Conservation (phyloP, 1,140 invertebrate species). For the Aphidius ervi region DNA sequence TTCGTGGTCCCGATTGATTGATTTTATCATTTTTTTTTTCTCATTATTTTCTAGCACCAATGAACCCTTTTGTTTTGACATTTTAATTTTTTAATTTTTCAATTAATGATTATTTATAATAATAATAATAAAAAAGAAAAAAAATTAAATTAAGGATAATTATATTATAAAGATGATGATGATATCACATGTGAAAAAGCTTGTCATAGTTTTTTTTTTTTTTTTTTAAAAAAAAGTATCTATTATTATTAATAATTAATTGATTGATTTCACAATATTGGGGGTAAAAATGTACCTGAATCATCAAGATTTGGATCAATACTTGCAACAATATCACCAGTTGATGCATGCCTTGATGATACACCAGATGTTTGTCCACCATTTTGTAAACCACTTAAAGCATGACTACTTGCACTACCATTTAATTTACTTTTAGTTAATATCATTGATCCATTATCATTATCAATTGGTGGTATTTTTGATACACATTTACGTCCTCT, state of each 20-base stretch:
- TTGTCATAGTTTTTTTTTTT: no score
- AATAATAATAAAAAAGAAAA: no score
- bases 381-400: slow-evolving; percentile 39
- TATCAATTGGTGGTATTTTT: slow-evolving; percentile 42
- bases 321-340: slow-evolving; percentile 50
- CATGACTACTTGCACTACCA: slow-evolving; percentile 48
- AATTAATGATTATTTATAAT: no score
- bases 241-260: slow-evolving; percentile 43
- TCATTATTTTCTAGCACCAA: not conserved
- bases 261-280: slow-evolving; percentile 56
- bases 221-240: not conserved
- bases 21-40: not conserved
- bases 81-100: not conserved
- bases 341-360: slow-evolving; percentile 49
- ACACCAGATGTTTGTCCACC: slow-evolving; percentile 20
- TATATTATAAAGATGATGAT: no score
- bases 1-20: slow-evolving; percentile 16
- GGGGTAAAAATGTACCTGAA: slow-evolving; percentile 64
- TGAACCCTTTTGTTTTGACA: not conserved
- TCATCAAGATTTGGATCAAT: slow-evolving; percentile 61
- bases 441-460: slow-evolving; percentile 30
- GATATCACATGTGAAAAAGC: not conserved
- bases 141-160: no score
- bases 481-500: slow-evolving; percentile 44
- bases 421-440: slow-evolving; percentile 49